Conservation (phyloP, 2,888 invertebrate genomes). For the Cryptophagus acutangulus region DNA sequence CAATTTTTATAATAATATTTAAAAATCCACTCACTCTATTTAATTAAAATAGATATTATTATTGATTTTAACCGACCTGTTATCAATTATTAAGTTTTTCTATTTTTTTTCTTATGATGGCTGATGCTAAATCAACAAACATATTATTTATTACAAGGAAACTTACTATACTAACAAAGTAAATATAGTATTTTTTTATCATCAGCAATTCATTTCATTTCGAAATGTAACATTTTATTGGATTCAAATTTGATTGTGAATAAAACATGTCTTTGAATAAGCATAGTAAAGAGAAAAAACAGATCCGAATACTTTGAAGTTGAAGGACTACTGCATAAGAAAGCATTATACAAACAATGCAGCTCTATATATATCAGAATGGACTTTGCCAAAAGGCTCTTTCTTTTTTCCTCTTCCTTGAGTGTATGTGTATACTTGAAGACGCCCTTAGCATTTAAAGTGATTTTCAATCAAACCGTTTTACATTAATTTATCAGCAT, state of each 20-base stretch:
- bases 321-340: constrained; percentile 43
- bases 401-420: constrained; percentile 11
- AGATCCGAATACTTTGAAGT: constrained; percentile 30
- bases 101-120: no score
- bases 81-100: no score
- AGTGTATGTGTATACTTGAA: no score
- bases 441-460: constrained; percentile 45
- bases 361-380: constrained; percentile 34
- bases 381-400: constrained; percentile 19
- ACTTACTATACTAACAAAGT: no score
- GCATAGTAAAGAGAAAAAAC: constrained; percentile 20
- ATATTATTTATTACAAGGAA: no score
- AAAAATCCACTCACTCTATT: no score
- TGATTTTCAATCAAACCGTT: constrained; percentile 42
- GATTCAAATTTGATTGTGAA: constrained; percentile 23
- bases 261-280: constrained; percentile 27
- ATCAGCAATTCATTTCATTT: constrained; percentile 1
- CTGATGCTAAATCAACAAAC: no score
- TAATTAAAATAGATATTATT: no score
- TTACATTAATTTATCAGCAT: no score
- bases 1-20: constrained; percentile 12
- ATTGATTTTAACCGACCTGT: no score
- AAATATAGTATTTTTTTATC: no score
- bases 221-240: no score
- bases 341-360: constrained; percentile 46